phyloP scores from a whole-genome alignment of 2,888 invertebrate genomes.

The Nymphalis polychloros region DNA sequence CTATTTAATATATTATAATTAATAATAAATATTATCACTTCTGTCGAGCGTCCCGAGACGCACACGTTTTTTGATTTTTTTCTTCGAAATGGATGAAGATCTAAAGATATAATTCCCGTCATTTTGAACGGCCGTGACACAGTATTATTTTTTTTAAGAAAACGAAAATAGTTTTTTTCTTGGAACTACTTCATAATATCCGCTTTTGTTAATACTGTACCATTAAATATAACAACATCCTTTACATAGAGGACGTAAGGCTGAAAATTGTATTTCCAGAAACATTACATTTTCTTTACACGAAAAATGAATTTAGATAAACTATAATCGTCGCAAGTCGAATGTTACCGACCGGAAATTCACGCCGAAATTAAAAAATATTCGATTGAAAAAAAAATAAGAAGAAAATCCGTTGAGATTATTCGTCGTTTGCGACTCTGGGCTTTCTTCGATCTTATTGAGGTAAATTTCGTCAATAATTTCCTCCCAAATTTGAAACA shows the following conservation, averaged over 20 bases:
- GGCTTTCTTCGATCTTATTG: no score
- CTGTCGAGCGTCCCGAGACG: no score
- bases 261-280: background rate
- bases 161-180: constrained; percentile 34
- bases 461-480: no score
- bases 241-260: constrained; percentile 16
- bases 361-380: background rate
- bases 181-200: constrained; percentile 27
- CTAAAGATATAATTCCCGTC: constrained; percentile 24
- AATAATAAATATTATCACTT: no score
- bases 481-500: no score
- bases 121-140: constrained; percentile 34
- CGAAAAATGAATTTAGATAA: background rate
- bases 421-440: no score
- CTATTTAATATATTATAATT: no score
- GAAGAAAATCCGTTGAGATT: background rate
- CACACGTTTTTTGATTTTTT: no score
- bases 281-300: background rate
- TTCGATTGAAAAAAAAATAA: background rate
- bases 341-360: background rate
- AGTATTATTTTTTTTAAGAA: constrained; percentile 18
- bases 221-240: constrained; percentile 36
- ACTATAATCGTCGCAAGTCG: background rate
- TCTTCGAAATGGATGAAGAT: constrained; percentile 19
- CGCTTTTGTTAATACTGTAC: constrained; percentile 33